These are phyloP conservation scores for Oryzias curvinotus DNA, from an alignment of 2,113 vertebrate species.

Conservation along the genomic window DNA sequence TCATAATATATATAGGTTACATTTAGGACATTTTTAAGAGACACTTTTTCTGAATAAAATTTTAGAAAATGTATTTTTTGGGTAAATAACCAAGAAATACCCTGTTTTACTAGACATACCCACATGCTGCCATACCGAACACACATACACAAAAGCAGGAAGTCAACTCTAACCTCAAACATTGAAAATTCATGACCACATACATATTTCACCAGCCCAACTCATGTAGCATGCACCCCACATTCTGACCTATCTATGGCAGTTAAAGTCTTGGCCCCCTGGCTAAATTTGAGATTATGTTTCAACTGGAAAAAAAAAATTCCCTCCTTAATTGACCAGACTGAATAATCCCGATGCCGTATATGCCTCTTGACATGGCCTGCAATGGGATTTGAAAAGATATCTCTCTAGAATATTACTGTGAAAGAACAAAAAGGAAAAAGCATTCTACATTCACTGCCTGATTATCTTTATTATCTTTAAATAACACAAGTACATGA, in stretches of 20 bases:
- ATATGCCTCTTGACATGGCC: slow-evolving; percentile 30
- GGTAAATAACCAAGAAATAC: not conserved
- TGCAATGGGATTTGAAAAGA: slow-evolving; percentile 42
- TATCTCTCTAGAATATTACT: slow-evolving; percentile 32
- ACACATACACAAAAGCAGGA: no score
- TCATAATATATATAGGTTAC: no score
- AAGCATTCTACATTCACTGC: no score
- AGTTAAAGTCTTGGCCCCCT: slow-evolving; percentile 14
- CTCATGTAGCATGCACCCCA: slow-evolving; percentile 21
- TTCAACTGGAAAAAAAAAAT: slow-evolving; percentile 29
- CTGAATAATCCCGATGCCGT: slow-evolving; percentile 35
- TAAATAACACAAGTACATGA: no score
- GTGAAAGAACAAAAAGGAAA: slow-evolving; percentile 1
- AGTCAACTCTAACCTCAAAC: no score
- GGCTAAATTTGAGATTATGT: slow-evolving; percentile 36
- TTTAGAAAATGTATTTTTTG: not conserved
- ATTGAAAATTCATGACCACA: slow-evolving; percentile 57
- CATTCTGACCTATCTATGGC: slow-evolving; percentile 23
- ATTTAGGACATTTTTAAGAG: not conserved
- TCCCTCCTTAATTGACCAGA: slow-evolving; percentile 44
- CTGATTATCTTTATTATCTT: no score
- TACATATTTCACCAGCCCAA: slow-evolving; percentile 59
- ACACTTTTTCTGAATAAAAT: not conserved
- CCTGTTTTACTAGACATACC: not conserved
- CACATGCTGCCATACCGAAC: no score